These are phyloP conservation scores for Drosophila prolongata DNA, from an alignment of 2,888 invertebrate species.

Conservation along the genomic window DNA sequence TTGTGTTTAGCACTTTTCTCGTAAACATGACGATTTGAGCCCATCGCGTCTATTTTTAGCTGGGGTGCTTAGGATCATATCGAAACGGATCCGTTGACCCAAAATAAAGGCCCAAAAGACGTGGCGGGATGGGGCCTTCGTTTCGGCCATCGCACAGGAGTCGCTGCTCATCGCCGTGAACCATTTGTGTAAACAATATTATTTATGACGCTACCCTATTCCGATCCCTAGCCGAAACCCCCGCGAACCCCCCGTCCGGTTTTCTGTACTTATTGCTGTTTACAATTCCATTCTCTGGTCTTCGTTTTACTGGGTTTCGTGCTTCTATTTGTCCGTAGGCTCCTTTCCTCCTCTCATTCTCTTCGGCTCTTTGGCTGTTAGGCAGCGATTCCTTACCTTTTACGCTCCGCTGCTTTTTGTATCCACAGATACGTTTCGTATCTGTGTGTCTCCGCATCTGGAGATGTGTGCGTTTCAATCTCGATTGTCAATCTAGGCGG, in stretches of 20 bases:
- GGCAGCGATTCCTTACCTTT: constrained; percentile 63
- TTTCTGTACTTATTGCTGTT: constrained; percentile 41
- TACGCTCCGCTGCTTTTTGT: constrained; percentile 63
- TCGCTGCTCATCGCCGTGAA: constrained; percentile 56
- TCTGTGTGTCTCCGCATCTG: constrained; percentile 14
- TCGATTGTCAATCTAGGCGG: constrained; percentile 76
- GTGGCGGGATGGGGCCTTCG: constrained; percentile 28
- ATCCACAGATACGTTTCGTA: constrained; percentile 45
- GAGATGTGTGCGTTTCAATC: constrained; percentile 63
- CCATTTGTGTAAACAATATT: constrained; percentile 78
- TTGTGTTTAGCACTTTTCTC: constrained; percentile 57
- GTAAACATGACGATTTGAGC: constrained; percentile 65
- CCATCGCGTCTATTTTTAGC: constrained; percentile 74
- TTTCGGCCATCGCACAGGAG: constrained; percentile 58
- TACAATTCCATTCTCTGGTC: constrained; percentile 50
- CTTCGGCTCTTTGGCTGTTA: constrained; percentile 21
- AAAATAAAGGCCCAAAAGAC: constrained; percentile 44
- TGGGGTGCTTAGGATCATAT: constrained; percentile 55
- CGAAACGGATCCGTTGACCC: constrained; percentile 57
- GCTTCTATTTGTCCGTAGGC: constrained; percentile 45
- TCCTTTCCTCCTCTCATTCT: constrained; percentile 35
- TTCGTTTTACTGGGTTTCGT: constrained; percentile 29
- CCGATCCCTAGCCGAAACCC: constrained; percentile 16
- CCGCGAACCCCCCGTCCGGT: neutral
- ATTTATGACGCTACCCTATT: constrained; percentile 60